Evolutionary conservation across 2,888 invertebrate species (phyloP).

Genomic region (Lasioglossum figueresi): DNA sequence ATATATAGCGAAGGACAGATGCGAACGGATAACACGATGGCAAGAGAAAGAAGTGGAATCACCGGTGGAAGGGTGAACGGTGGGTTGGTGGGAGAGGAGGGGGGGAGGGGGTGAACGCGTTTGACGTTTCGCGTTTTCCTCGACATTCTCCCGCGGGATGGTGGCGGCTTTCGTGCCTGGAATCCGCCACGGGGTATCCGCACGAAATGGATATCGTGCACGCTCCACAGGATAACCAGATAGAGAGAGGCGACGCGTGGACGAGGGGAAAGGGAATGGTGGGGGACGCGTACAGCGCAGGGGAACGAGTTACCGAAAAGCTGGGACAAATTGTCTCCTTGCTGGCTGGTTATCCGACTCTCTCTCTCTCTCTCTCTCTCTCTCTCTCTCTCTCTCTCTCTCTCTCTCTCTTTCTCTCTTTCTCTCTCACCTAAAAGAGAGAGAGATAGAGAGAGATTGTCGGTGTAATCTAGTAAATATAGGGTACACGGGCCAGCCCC

Average conservation of each 20-base stretch:
- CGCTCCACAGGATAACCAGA: slow-evolving; percentile 69
- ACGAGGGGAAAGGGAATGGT: slow-evolving; percentile 3
- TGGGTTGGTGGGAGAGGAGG: background rate
- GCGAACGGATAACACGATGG: slow-evolving; percentile 19
- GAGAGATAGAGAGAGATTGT: background rate
- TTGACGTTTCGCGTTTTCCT: slow-evolving; percentile 71
- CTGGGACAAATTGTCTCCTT: slow-evolving; percentile 69
- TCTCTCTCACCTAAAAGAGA: background rate
- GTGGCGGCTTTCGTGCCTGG: slow-evolving; percentile 68
- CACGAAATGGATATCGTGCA: slow-evolving; percentile 73
- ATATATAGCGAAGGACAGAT: slow-evolving; percentile 18
- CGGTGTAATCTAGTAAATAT: slow-evolving; percentile 23
- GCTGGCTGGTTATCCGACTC: slow-evolving; percentile 30
- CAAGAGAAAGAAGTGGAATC: slow-evolving; percentile 13
- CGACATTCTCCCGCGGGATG: slow-evolving; percentile 69
- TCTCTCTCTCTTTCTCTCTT: background rate
- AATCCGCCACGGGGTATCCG: slow-evolving; percentile 70
- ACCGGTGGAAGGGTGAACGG: background rate
- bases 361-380: background rate
- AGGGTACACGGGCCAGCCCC: slow-evolving; percentile 28
- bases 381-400: background rate
- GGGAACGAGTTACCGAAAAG: slow-evolving; percentile 67
- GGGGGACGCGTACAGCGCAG: background rate
- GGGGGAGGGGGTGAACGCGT: slow-evolving; percentile 50
- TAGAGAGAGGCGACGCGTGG: slow-evolving; percentile 33